Base-by-base conservation (phyloP, 2,888 invertebrate species). In the Tridacna gigas region DNA sequence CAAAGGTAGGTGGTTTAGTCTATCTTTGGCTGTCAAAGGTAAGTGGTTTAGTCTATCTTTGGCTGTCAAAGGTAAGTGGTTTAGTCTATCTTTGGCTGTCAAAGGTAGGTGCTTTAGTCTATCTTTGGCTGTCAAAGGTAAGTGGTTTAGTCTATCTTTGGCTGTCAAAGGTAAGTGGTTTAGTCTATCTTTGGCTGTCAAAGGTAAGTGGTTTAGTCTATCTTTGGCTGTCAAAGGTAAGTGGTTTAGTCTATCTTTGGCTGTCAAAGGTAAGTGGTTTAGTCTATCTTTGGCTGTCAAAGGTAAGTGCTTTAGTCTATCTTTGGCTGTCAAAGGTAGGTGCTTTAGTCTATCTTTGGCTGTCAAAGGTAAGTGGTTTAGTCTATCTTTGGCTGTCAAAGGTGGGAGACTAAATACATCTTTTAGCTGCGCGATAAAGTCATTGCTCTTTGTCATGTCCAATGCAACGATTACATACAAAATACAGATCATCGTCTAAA, bases 91-190 rank as follows among this genome's bases (percentile, higher is more conserved):
- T n/a, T n/a, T n/a, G n/a, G n/a, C 28, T 18, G 15, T 47, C 69
- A 69, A 69, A 47, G 69, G 69, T 69, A 69, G 22, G n/a, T 4
- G n/a, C 3, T 4, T n/a, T 20, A 56, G n/a, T 56, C n/a, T 9
- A 56, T 56, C n/a, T n/a, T n/a, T n/a, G n/a, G n/a, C 28, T 18
- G 15, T 47, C 69, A 69, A 69, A 47, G 69, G 69, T 69, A 69
- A 20, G n/a, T 4, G n/a, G 12, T 4, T n/a, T 20, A 56, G n/a
- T 56, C n/a, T 9, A 56, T 56, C n/a, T n/a, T n/a, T n/a, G n/a
- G n/a, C 28, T 18, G 15, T 47, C 69, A 69, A 69, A 47, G 69
- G 69, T 69, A 69, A 20, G n/a, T 4, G n/a, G 12, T 4, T n/a
- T 20, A 56, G n/a, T 56, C n/a, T 9, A 56, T 56, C n/a, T n/a